Evolutionary conservation across 1,140 invertebrate genomes (phyloP).

Genomic region (Trichogramma pretiosum): DNA sequence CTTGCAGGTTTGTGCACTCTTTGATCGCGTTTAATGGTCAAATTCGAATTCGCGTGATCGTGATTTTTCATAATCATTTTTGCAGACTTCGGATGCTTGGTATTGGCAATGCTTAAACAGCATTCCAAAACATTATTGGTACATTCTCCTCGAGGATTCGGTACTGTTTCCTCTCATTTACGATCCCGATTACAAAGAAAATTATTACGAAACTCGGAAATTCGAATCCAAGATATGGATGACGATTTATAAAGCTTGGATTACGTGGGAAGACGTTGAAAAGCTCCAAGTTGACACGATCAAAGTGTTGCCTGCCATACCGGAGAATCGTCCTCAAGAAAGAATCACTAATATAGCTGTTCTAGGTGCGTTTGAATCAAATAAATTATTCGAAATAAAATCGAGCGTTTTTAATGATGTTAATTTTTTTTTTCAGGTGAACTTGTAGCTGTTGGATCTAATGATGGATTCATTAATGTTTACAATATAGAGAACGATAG

Average conservation of each 20-base stretch:
- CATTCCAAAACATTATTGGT: slow-evolving; percentile 20
- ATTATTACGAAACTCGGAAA: too few relatives aligned
- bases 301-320: slow-evolving; percentile 11
- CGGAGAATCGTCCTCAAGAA: slow-evolving; percentile 8
- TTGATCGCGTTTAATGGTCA: background rate
- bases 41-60: background rate
- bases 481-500: slow-evolving; percentile 8
- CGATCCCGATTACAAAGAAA: too few relatives aligned
- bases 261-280: slow-evolving; percentile 16
- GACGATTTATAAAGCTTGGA: slow-evolving; percentile 19
- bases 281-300: slow-evolving; percentile 4
- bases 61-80: background rate
- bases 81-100: slow-evolving; percentile 19
- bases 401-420: background rate
- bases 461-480: slow-evolving; percentile 21
- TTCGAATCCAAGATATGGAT: slow-evolving; percentile 19
- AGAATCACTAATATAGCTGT: too few relatives aligned
- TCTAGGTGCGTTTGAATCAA: too few relatives aligned
- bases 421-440: slow-evolving; percentile 13
- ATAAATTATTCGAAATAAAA: background rate
- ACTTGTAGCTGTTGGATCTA: slow-evolving; percentile 20
- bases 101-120: slow-evolving; percentile 17
- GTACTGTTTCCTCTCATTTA: too few relatives aligned
- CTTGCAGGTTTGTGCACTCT: slow-evolving; percentile 17
- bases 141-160: slow-evolving; percentile 18